phyloP scores from a whole-genome alignment of 2,888 invertebrate genomes.

The Laspeyria flexula region DNA sequence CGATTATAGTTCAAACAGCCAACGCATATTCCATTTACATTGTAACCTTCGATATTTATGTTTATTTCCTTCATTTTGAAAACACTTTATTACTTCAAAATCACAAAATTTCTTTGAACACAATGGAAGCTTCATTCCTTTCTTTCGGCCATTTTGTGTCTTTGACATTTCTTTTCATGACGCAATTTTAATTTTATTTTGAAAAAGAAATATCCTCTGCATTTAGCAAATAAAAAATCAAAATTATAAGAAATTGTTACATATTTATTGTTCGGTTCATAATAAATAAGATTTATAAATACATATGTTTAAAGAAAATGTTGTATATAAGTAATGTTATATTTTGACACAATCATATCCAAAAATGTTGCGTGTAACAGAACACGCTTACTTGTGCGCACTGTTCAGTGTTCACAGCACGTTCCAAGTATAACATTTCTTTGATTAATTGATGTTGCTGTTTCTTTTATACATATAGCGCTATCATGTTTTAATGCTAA shows the following conservation, averaged over 20 bases:
- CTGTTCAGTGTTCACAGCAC: neutral
- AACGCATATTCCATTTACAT: slow-evolving; percentile 81
- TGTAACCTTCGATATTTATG: slow-evolving; percentile 81
- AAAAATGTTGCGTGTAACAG: neutral
- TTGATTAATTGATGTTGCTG: neutral
- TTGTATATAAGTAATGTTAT: too few relatives aligned
- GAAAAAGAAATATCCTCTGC: too few relatives aligned
- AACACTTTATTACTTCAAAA: slow-evolving; percentile 15
- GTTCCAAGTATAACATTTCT: neutral
- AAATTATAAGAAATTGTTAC: too few relatives aligned
- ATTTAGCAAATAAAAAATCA: too few relatives aligned
- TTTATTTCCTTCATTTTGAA: slow-evolving; percentile 76
- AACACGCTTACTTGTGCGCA: neutral
- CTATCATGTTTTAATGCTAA: neutral
- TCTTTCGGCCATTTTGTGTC: slow-evolving; percentile 74
- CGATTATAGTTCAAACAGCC: slow-evolving; percentile 78
- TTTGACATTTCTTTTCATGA: slow-evolving; percentile 9
- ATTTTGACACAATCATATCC: neutral
- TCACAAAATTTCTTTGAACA: slow-evolving; percentile 55
- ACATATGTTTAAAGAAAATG: too few relatives aligned
- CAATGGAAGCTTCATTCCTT: slow-evolving; percentile 76
- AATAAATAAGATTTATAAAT: too few relatives aligned
- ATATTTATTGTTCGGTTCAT: too few relatives aligned
- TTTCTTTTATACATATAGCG: neutral
- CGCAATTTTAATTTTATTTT: neutral